Percentiles rank a stretch among this genome's conserved stretches.
phyloP scores from a whole-genome alignment of 1,140 invertebrate genomes.

The Drosophila rhopaloa region DNA sequence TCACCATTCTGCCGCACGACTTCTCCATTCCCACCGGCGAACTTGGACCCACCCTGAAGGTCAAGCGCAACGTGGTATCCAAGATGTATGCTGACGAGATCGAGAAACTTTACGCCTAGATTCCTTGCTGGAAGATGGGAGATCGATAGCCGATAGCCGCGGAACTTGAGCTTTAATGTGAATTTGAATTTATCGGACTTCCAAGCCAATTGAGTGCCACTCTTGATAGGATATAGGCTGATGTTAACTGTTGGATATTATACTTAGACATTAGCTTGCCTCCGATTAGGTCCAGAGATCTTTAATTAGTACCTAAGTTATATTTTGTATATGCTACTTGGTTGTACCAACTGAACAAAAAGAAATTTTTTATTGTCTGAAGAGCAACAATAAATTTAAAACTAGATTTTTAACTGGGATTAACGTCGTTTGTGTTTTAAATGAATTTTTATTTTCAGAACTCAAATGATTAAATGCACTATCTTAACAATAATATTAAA shows the following conservation, averaged over 20 bases:
- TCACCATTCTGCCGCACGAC: conserved; percentile 93
- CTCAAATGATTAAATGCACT: no score
- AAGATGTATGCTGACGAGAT: conserved; percentile 90
- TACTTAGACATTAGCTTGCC: conserved; percentile 29
- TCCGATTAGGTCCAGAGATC: conserved; percentile 35
- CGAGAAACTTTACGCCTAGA: conserved; percentile 86
- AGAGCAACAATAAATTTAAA: conserved; percentile 62
- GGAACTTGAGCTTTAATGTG: conserved; percentile 74
- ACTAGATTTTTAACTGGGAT: conserved; percentile 16
- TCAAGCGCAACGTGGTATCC: conserved; percentile 90
- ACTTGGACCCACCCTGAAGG: conserved; percentile 94
- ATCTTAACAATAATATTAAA: no score
- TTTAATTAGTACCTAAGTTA: conserved; percentile 52
- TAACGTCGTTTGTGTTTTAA: no score
- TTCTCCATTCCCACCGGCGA: conserved; percentile 95
- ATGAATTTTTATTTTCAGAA: neutral
- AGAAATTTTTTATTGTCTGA: conserved; percentile 63
- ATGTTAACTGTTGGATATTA: conserved; percentile 59
- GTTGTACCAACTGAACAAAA: conserved; percentile 69
- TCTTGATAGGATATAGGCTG: conserved; percentile 40
- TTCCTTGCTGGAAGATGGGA: neutral
- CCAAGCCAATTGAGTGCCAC: conserved; percentile 67
- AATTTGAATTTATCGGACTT: conserved; percentile 77
- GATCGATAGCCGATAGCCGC: conserved; percentile 12
- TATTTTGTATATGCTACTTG: conserved; percentile 54